Conservation (phyloP, 2,888 invertebrate species). For the Eupithecia exiguata region DNA sequence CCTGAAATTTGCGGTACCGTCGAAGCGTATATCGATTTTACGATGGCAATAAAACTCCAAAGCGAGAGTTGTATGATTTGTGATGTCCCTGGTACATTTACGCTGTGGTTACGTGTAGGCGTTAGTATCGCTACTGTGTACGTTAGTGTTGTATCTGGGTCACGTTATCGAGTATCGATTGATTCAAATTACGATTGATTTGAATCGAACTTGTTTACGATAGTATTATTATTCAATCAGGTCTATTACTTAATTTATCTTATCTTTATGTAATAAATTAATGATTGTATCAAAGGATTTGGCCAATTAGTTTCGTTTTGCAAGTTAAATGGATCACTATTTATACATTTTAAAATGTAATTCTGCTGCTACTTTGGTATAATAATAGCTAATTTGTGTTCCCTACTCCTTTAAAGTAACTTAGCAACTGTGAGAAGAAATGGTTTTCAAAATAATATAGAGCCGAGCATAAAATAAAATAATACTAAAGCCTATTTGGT, state of each 20-base stretch:
- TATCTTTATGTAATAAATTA: background rate
- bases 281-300: background rate
- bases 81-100: conserved; percentile 56
- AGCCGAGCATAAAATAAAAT: background rate
- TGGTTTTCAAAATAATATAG: background rate
- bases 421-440: background rate
- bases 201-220: conserved; percentile 13
- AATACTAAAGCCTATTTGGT: background rate
- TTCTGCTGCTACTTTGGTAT: background rate
- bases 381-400: background rate
- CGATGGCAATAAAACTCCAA: conserved; percentile 66
- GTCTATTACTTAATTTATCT: conserved; percentile 3
- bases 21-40: conserved; percentile 56
- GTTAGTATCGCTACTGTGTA: conserved; percentile 65
- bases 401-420: background rate
- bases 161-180: conserved; percentile 35
- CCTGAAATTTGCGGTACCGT: conserved; percentile 44
- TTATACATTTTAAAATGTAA: background rate
- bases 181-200: conserved; percentile 23
- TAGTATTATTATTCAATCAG: conserved; percentile 18
- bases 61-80: conserved; percentile 74
- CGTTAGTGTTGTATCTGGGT: conserved; percentile 32
- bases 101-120: conserved; percentile 59
- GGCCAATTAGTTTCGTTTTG: background rate
- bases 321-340: background rate